These are phyloP conservation scores for Syngnathus rostellatus DNA, from an alignment of 2,797 vertebrate genomes.

Conservation along the genomic window DNA sequence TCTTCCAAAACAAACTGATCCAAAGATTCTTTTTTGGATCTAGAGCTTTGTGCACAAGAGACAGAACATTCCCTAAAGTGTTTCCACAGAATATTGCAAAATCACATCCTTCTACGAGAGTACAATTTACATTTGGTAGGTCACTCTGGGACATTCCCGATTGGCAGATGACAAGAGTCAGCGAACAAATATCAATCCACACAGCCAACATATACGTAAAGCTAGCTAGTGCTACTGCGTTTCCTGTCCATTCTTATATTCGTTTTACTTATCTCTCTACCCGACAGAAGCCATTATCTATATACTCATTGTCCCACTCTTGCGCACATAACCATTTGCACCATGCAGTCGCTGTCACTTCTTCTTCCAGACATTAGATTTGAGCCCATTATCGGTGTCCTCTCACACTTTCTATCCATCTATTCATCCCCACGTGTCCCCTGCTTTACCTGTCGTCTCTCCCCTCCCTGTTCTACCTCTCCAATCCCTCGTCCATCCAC, in stretches of 20 bases:
- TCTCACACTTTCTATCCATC: slow-evolving; percentile 20
- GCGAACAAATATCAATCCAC: background rate
- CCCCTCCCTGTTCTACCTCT: slow-evolving; percentile 12
- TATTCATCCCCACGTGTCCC: slow-evolving; percentile 2
- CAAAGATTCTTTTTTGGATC: background rate
- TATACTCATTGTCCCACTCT: slow-evolving; percentile 23
- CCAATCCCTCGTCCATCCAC: slow-evolving; percentile 37
- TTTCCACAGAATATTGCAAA: background rate
- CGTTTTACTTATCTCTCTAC: slow-evolving; percentile 35
- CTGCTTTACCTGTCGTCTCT: slow-evolving; percentile 28
- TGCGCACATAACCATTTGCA: slow-evolving; percentile 22
- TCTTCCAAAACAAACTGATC: background rate
- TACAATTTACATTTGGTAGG: background rate
- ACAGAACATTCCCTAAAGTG: background rate
- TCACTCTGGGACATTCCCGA: background rate
- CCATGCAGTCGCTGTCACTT: slow-evolving; percentile 20
- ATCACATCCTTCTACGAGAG: background rate
- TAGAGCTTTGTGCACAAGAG: background rate
- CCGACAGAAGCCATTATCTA: slow-evolving; percentile 45
- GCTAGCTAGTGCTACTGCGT: slow-evolving; percentile 4
- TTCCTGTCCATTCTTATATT: slow-evolving; percentile 26
- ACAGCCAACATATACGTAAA: slow-evolving; percentile 8
- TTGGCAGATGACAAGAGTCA: background rate
- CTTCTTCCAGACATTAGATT: slow-evolving; percentile 39
- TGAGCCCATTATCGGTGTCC: slow-evolving; percentile 20